Evolutionary conservation across 2,113 vertebrate genomes (phyloP).

Genomic region (Podarcis cretensis): DNA sequence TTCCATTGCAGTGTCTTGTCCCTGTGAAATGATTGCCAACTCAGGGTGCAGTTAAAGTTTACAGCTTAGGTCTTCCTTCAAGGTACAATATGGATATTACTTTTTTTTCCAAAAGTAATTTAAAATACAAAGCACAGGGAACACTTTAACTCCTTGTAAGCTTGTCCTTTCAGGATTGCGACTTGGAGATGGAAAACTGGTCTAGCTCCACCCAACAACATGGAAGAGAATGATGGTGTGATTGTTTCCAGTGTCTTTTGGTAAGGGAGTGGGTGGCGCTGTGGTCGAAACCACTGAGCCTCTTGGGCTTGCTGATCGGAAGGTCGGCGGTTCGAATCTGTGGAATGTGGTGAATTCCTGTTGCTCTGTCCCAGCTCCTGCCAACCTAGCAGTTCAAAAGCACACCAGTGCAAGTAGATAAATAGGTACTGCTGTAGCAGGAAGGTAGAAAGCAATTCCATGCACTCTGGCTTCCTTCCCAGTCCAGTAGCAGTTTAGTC

Average conservation of each 20-base stretch:
- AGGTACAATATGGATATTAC: slow-evolving; percentile 78
- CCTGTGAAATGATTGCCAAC: slow-evolving; percentile 82
- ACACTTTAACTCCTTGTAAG: slow-evolving; percentile 69
- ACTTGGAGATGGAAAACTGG: slow-evolving; percentile 27
- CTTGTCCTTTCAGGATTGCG: slow-evolving; percentile 3
- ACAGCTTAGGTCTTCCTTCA: slow-evolving; percentile 80
- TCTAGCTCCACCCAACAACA: slow-evolving; percentile 10
- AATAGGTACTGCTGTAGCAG: too few species aligned
- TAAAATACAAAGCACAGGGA: slow-evolving; percentile 59
- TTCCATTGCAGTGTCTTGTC: slow-evolving; percentile 78
- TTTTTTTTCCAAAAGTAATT: slow-evolving; percentile 69
- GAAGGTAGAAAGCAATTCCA: too few species aligned
- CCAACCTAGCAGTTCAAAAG: too few species aligned
- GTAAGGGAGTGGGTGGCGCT: too few species aligned
- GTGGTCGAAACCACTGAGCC: too few species aligned
- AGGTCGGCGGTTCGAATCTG: too few species aligned
- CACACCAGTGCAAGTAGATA: too few species aligned
- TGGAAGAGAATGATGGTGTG: neutral
- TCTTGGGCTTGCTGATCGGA: too few species aligned
- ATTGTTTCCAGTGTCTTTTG: neutral
- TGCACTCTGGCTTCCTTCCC: too few species aligned
- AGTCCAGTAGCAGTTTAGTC: neutral
- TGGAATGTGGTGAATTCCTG: too few species aligned
- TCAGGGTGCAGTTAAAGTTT: slow-evolving; percentile 81
- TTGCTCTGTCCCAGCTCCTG: too few species aligned